phyloP scores from a whole-genome alignment of 2,797 vertebrate species.

The Chelon labrosus region DNA sequence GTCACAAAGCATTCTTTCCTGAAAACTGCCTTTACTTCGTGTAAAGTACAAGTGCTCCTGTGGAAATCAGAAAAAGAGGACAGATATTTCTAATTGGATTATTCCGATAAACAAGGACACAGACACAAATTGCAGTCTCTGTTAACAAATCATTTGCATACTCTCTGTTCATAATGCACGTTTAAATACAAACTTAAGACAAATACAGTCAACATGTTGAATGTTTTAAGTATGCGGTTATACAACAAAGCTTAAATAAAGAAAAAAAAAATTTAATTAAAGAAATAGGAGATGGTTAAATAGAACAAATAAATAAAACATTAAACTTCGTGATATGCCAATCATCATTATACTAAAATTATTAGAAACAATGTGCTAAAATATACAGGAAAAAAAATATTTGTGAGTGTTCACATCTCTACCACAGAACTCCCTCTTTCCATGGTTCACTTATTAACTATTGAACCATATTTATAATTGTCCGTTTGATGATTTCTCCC shows the following conservation, averaged over 20 bases:
- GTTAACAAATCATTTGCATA: not conserved
- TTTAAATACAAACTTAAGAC: not conserved
- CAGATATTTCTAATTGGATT: not conserved
- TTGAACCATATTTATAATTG: no score
- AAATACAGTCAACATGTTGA: not conserved
- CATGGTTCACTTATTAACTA: no score
- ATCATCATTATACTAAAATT: not conserved
- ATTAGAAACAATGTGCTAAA: no score
- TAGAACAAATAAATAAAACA: not conserved
- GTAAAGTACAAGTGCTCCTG: no score
- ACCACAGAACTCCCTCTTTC: no score
- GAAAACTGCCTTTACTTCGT: slow-evolving; percentile 9
- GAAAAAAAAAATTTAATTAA: not conserved
- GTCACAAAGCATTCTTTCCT: slow-evolving; percentile 30
- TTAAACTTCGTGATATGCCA: not conserved
- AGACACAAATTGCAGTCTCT: not conserved
- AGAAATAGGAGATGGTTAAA: not conserved
- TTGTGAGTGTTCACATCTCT: no score
- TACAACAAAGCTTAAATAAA: not conserved
- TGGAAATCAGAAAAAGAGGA: not conserved
- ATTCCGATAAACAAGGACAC: not conserved
- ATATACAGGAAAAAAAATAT: no score
- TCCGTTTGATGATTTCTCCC: no score
- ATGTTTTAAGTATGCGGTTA: not conserved
- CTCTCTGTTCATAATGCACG: not conserved